phyloP scores from a whole-genome alignment of 2,113 vertebrate species.

The Hemiprocne comata region DNA sequence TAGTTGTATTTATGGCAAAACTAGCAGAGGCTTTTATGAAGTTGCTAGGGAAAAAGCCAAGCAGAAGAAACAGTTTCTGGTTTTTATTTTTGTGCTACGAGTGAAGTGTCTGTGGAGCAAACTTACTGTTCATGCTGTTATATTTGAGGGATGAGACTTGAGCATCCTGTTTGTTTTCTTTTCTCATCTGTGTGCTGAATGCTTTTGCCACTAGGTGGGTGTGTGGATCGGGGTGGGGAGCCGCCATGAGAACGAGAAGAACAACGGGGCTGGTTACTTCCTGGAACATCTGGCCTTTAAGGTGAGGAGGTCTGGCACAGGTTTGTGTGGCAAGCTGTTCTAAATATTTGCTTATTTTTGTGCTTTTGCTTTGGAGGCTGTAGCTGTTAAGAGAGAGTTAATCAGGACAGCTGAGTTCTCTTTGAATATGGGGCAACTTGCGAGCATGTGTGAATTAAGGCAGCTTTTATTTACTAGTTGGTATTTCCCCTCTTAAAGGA shows the following conservation, averaged over 20 bases:
- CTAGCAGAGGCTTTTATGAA: neutral
- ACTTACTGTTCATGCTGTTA: neutral
- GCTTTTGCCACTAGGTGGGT: conserved; percentile 81
- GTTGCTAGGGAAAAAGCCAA: neutral
- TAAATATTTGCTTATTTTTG: accelerated
- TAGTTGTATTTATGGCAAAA: neutral
- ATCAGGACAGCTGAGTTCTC: neutral
- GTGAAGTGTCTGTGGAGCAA: neutral
- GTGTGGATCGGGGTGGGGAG: conserved; percentile 90
- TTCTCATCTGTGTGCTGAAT: neutral
- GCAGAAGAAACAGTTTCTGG: neutral
- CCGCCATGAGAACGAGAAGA: conserved; percentile 87
- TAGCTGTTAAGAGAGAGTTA: neutral
- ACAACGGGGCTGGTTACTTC: conserved; percentile 89
- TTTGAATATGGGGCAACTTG: neutral
- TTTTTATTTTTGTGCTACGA: neutral
- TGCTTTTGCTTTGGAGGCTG: accelerated
- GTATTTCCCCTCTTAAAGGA: neutral
- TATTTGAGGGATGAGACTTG: neutral
- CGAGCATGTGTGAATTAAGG: neutral
- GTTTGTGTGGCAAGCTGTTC: neutral
- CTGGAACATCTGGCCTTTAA: conserved; percentile 96
- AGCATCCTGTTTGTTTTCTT: neutral
- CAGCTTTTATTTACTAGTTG: neutral
- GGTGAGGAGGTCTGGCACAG: conserved; percentile 68